phyloP scores from a whole-genome alignment of 2,888 invertebrate species.

The Fragum sueziense region DNA sequence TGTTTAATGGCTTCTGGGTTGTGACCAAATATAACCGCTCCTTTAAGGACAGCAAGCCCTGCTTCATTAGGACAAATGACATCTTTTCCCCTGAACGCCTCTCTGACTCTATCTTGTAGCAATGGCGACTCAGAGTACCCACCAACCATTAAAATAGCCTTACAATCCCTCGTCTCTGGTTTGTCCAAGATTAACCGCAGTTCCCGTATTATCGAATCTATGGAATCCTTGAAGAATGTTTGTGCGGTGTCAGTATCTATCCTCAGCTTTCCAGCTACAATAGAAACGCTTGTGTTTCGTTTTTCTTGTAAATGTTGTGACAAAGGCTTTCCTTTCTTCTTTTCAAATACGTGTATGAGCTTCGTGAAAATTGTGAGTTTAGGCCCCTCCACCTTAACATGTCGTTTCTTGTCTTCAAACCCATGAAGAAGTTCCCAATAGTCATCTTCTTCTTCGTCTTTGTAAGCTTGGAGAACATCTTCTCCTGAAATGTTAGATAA shows the following conservation, averaged over 20 bases:
- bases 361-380: not conserved
- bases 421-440: not conserved
- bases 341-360: not conserved
- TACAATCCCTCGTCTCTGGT: not conserved
- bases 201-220: not conserved
- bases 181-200: not conserved
- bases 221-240: constrained; percentile 1
- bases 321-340: not conserved
- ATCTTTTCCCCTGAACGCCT: not conserved
- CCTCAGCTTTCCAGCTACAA: constrained; percentile 3
- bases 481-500: not conserved
- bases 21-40: constrained; percentile 4
- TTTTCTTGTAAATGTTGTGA: not conserved
- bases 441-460: constrained; percentile 7
- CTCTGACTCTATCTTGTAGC: not conserved
- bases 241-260: not conserved
- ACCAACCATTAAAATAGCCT: constrained; percentile 4
- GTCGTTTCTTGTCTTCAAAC: constrained; percentile 7
- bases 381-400: not conserved
- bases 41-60: constrained; percentile 9
- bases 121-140: constrained; percentile 5
- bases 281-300: not conserved
- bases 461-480: not conserved
- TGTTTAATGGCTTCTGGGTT: constrained; percentile 1
- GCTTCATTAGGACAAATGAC: constrained; percentile 10